Evolutionary conservation across 2,888 invertebrate genomes (phyloP).

Genomic region (Eupithecia pulchellata): DNA sequence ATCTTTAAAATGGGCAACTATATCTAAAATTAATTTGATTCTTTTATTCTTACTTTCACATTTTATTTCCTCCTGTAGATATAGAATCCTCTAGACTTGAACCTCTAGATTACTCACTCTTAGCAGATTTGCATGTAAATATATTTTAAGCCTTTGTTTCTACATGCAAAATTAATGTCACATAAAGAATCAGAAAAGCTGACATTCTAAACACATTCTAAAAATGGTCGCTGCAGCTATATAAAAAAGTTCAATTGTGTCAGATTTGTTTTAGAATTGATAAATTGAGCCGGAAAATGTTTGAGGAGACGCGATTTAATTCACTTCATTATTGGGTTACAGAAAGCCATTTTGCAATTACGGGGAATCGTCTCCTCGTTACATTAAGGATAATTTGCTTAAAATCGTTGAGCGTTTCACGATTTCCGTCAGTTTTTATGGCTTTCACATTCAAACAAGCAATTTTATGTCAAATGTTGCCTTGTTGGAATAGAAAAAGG

Average conservation of each 20-base stretch:
- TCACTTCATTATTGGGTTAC: constrained; percentile 20
- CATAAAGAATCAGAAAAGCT: constrained; percentile 29
- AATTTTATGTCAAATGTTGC: neutral
- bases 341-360: constrained; percentile 15
- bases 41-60: neutral
- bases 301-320: constrained; percentile 18
- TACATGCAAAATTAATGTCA: constrained; percentile 38
- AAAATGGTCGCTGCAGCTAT: constrained; percentile 4
- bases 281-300: constrained; percentile 15
- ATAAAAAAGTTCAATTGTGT: constrained; percentile 11
- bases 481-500: neutral
- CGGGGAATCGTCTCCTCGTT: constrained; percentile 15
- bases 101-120: neutral
- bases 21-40: neutral
- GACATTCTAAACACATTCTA: constrained; percentile 7
- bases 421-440: constrained; percentile 6
- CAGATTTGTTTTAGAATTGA: constrained; percentile 6
- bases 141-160: constrained; percentile 26
- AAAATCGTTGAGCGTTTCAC: constrained; percentile 1
- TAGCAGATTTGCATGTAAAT: constrained; percentile 15
- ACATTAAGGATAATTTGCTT: neutral
- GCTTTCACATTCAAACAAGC: neutral
- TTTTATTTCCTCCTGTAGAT: neutral
- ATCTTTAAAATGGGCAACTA: neutral
- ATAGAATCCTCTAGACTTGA: too few relatives aligned